These are phyloP conservation scores for Bolinopsis microptera DNA, from an alignment of 37 sponge, comb jelly and placozoan genomes.

Conservation along the genomic window DNA sequence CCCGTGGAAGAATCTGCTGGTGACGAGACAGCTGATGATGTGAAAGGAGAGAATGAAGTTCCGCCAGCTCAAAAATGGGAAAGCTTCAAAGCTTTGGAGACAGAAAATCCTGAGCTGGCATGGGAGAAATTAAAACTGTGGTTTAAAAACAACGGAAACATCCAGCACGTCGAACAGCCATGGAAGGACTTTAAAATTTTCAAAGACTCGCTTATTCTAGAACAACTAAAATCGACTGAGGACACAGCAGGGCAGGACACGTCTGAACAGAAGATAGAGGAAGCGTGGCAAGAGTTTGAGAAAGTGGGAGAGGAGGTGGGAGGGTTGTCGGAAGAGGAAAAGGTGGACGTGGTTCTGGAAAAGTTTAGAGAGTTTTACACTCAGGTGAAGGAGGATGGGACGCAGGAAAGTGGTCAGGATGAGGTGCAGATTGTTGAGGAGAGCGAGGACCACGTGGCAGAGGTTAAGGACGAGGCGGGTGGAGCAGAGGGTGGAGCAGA, in stretches of 20 bases:
- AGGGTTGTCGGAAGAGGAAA: background rate
- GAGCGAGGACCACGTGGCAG: background rate
- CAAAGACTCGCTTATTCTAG: background rate
- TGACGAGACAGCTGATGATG: background rate
- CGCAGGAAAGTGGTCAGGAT: background rate
- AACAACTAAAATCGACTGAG: background rate
- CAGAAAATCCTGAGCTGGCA: conserved; percentile 18
- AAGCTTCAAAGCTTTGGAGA: background rate
- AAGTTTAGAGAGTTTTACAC: conserved; percentile 47
- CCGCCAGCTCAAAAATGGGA: background rate
- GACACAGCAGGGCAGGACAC: background rate
- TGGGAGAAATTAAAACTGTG: conserved; percentile 55
- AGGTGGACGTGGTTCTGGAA: conserved; percentile 21
- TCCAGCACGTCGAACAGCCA: conserved; percentile 41
- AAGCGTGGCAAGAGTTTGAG: conserved; percentile 63
- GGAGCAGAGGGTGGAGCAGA: background rate
- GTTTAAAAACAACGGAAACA: conserved; percentile 61
- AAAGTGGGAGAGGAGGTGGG: background rate
- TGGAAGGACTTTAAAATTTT: conserved; percentile 24
- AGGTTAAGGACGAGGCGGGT: background rate
- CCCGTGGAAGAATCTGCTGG: background rate
- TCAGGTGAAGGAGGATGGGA: conserved; percentile 6
- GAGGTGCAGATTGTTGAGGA: background rate
- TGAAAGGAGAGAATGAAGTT: background rate
- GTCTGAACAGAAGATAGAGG: background rate